These are phyloP conservation scores for Cliona cf. orientalis DNA, from an alignment of 37 sponge, comb jelly and placozoan species.

Conservation along the genomic window DNA sequence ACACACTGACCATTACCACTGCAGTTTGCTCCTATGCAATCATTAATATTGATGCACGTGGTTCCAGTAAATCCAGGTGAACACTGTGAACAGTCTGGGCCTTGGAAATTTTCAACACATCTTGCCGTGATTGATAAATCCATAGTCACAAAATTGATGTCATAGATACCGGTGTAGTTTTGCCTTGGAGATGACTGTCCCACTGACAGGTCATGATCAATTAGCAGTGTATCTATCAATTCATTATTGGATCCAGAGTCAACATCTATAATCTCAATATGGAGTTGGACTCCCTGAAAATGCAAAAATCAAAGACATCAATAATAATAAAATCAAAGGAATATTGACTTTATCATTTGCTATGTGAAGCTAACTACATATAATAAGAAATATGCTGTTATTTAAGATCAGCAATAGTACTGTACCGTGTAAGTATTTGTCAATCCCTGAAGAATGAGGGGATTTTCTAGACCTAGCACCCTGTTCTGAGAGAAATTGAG, in stretches of 20 bases:
- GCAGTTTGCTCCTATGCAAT: background rate
- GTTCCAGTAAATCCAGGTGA: background rate
- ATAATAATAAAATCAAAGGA: too few species aligned
- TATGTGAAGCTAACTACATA: too few species aligned
- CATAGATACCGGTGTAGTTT: background rate
- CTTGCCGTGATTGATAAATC: conserved; percentile 10
- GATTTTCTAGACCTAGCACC: background rate
- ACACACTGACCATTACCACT: background rate
- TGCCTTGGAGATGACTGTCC: background rate
- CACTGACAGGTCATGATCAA: too few species aligned
- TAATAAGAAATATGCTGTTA: too few species aligned
- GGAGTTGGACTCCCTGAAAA: too few species aligned
- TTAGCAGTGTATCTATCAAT: too few species aligned
- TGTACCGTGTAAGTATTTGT: background rate
- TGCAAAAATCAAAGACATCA: too few species aligned
- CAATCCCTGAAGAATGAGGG: background rate
- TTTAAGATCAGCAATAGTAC: too few species aligned
- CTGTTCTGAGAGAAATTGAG: background rate
- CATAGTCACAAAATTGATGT: background rate
- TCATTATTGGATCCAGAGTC: background rate
- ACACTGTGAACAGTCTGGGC: conserved; percentile 26
- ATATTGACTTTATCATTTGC: too few species aligned
- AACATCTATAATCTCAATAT: too few species aligned
- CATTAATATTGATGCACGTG: background rate
- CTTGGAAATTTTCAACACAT: conserved; percentile 25